These are phyloP conservation scores for Ephydatia muelleri DNA, from an alignment of 37 sponge, comb jelly and placozoan genomes.

Conservation along the genomic window DNA sequence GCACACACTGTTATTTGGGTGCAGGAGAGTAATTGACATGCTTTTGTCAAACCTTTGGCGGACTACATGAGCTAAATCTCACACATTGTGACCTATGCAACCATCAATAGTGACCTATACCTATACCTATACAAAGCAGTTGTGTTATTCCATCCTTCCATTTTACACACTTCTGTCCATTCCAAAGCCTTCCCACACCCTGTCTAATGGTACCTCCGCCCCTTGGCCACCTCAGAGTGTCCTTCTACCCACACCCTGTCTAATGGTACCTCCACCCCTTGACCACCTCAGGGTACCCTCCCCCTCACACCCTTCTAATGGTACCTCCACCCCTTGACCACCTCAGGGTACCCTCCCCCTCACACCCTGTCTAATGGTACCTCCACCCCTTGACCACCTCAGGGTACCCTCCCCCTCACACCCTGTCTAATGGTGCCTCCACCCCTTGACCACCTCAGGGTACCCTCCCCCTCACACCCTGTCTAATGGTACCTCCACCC, in stretches of 20 bases:
- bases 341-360: slow-evolving; percentile 56
- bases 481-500: background rate
- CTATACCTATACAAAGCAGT: too few relatives aligned
- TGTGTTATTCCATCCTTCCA: background rate
- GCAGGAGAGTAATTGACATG: too few relatives aligned
- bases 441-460: slow-evolving; percentile 25
- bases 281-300: slow-evolving; percentile 61
- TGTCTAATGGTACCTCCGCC: background rate
- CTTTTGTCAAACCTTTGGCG: too few relatives aligned
- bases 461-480: slow-evolving; percentile 21
- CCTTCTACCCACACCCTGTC: background rate
- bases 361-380: too few relatives aligned
- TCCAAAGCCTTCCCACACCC: background rate
- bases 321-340: background rate
- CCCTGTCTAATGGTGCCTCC: too few relatives aligned
- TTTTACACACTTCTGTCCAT: too few relatives aligned
- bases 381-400: background rate
- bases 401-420: slow-evolving; percentile 53
- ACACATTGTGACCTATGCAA: too few relatives aligned
- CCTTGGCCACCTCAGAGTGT: background rate
- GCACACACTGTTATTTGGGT: too few relatives aligned
- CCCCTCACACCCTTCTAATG: background rate
- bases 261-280: background rate
- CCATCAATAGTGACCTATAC: too few relatives aligned
- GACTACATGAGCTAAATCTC: too few relatives aligned